Percentiles rank a stretch among this genome's conserved stretches.
phyloP scores from a whole-genome alignment of 2,113 vertebrate genomes.

The Riparia riparia region DNA sequence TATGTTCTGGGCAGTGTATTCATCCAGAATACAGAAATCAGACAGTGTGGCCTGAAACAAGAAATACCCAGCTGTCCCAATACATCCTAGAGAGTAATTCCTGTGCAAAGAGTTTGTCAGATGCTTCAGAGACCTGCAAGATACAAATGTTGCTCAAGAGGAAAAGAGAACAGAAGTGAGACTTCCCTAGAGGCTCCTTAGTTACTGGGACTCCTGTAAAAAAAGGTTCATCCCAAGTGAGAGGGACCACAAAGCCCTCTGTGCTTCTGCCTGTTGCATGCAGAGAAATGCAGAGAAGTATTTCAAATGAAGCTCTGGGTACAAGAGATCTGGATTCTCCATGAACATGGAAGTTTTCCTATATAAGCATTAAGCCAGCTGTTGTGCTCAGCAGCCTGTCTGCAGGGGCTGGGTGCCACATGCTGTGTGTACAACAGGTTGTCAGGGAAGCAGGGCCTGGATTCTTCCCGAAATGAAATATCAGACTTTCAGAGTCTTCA shows the following conservation, averaged over 20 bases:
- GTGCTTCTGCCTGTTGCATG: background rate
- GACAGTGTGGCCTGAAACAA: background rate
- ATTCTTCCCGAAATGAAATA: background rate
- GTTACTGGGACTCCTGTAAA: background rate
- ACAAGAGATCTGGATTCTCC: background rate
- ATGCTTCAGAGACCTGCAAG: background rate
- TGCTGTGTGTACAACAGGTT: background rate
- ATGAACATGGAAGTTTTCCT: background rate
- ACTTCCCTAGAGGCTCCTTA: background rate
- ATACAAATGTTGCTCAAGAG: background rate
- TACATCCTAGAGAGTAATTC: background rate
- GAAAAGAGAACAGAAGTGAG: background rate
- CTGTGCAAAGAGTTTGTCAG: background rate
- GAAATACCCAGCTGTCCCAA: background rate
- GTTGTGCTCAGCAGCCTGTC: background rate
- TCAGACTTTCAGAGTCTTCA: background rate
- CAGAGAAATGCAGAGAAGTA: background rate
- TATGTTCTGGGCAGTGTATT: background rate
- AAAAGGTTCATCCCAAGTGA: background rate
- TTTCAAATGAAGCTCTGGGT: background rate
- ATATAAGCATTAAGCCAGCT: background rate
- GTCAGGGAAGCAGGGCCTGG: background rate
- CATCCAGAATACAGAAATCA: background rate
- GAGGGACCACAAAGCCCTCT: background rate
- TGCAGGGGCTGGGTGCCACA: background rate